Evolutionary conservation across 2,113 vertebrate species (phyloP).

Genomic region (Nyctibius bracteatus): DNA sequence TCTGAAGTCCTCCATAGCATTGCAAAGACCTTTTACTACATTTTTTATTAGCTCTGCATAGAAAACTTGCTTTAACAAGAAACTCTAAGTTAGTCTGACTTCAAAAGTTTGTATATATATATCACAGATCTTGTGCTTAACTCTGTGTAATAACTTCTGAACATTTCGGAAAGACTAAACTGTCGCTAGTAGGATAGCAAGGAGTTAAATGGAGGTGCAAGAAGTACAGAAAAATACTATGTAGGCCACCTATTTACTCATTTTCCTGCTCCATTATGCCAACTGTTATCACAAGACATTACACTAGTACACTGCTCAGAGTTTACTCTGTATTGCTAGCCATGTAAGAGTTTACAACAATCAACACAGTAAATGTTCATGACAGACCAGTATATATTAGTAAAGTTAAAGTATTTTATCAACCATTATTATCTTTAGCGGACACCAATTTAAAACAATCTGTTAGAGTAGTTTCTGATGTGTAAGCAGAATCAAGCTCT

Average conservation of each 20-base stretch:
- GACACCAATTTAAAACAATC: neutral
- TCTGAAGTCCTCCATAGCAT: neutral
- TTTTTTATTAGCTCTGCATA: neutral
- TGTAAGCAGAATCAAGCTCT: neutral
- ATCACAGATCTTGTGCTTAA: neutral
- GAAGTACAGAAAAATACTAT: neutral
- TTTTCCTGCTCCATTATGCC: neutral
- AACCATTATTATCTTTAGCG: neutral
- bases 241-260: neutral
- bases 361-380: neutral
- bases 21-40: neutral
- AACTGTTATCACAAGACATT: neutral
- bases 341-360: neutral
- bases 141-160: neutral
- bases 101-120: neutral
- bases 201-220: neutral
- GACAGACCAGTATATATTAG: neutral
- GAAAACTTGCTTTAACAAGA: neutral
- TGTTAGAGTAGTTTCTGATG: neutral
- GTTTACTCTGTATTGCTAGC: neutral
- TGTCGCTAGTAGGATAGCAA: neutral
- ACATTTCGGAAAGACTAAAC: neutral
- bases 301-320: neutral
- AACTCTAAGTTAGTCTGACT: neutral
- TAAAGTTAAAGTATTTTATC: neutral